Evolutionary conservation across 2,888 invertebrate genomes (phyloP), one percentile per base, ranked within the genome.

Genomic region (Biston betularia): DNA sequence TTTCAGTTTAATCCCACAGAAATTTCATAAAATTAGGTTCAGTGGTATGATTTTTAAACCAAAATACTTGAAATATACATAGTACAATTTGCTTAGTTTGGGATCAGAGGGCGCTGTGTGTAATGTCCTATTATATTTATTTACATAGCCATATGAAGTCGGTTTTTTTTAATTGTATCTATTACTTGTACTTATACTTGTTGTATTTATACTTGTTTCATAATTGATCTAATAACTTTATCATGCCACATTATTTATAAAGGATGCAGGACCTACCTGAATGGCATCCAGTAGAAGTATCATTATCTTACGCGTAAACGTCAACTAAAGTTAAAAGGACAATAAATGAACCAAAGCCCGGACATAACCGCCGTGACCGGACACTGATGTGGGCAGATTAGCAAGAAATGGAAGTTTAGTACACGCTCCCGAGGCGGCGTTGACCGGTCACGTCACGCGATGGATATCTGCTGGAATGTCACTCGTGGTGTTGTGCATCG

Each of bases 401-500:
- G 42, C 42, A 50, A 57, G 63, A 50, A 34, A 38, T 58, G 49
- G 58, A 33, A 58, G 58, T 58, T 40, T 15, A 58, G 49, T 49
- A 40, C 48, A 40, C 49, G 24, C 48, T 15, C 24, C 48, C 24
- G 35, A 42, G 38, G 53, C 45, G 50, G 34, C 63, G 58, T 50
- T 65, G 73, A 71, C 71, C 71, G 65, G 69, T 34, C 68, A 63
- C 35, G 56, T 71, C 69, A 71, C 68, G 71, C 56, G 65, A 73
- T 42, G 12, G 52, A 40, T 63, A n/a, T 46, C 42, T 57, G 24
- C 52, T 55, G 24, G 55, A 60, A 69, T 56, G 66, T 66, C 63
- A 66, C 71, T 52, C 63, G 64, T 67, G 67, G 50, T 61, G 7
- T 45, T 53, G 45, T 61, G 45, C 61, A 61, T 61, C 38, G 46